Evolutionary conservation across 92 coral and sea anemone species (phyloP).

Genomic region (Epizoanthus fatuus): DNA sequence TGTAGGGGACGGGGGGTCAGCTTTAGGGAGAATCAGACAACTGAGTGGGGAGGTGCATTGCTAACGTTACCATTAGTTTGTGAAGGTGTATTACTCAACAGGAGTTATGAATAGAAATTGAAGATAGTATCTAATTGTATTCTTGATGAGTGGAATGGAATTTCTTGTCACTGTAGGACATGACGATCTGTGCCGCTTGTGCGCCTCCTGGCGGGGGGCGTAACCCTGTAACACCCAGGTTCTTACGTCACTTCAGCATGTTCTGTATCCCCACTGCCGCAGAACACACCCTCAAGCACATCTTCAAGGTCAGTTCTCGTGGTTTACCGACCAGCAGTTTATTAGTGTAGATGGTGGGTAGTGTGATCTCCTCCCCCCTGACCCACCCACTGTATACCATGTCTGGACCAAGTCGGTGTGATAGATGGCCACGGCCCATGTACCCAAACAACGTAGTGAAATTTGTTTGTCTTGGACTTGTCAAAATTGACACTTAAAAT

Average conservation of each 20-base stretch:
- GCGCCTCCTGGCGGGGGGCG: conserved; percentile 99
- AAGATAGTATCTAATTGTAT: too few relatives aligned
- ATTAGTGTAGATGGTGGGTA: too few relatives aligned
- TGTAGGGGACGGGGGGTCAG: too few relatives aligned
- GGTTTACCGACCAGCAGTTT: background rate
- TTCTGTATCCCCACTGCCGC: conserved; percentile 97
- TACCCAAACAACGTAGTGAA: too few relatives aligned
- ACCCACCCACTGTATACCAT: background rate
- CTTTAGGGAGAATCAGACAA: too few relatives aligned
- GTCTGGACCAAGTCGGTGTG: background rate
- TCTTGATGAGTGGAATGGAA: too few relatives aligned
- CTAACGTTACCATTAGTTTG: too few relatives aligned
- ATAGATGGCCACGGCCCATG: background rate
- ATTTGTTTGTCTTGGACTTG: too few relatives aligned
- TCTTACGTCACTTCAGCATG: conserved; percentile 98
- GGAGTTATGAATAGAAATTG: too few relatives aligned
- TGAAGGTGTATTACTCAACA: too few relatives aligned
- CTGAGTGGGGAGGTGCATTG: too few relatives aligned
- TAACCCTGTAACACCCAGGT: conserved; percentile 98
- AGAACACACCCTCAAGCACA: conserved; percentile 94
- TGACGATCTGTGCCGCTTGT: conserved; percentile 99
- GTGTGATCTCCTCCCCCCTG: background rate
- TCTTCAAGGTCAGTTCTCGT: conserved; percentile 83
- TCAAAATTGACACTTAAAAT: background rate
- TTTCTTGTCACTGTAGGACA: conserved; percentile 71